Conservation (phyloP, 92 coral and sea anemone genomes). For the Epizoanthus illoricatus region DNA sequence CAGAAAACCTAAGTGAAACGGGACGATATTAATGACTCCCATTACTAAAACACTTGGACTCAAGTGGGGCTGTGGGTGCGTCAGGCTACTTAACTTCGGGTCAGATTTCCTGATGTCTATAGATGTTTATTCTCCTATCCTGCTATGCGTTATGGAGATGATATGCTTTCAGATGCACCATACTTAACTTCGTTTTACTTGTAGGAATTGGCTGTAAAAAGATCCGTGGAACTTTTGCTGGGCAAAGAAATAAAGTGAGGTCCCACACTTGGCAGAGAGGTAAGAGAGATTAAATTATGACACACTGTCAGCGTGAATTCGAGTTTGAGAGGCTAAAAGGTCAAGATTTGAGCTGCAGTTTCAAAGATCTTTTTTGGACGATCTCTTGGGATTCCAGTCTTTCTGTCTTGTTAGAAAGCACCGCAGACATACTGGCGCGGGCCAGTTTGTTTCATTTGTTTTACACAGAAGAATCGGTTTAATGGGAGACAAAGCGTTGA, state of each 20-base stretch:
- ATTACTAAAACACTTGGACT: conserved; percentile 13
- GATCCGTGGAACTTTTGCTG: too few relatives aligned
- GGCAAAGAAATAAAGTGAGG: too few relatives aligned
- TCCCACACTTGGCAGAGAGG: too few relatives aligned
- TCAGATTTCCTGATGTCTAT: not conserved
- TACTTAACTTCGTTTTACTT: too few relatives aligned
- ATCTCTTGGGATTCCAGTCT: conserved; percentile 8
- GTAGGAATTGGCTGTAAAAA: too few relatives aligned
- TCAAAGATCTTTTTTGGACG: too few relatives aligned
- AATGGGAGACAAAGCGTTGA: conserved; percentile 26
- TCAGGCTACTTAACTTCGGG: not conserved
- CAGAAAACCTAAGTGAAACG: too few relatives aligned
- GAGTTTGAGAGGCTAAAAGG: conserved; percentile 1
- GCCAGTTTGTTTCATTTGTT: conserved; percentile 27
- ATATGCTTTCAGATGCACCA: not conserved
- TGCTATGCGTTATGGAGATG: not conserved
- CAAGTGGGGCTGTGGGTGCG: conserved; percentile 4
- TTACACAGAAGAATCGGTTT: conserved; percentile 24
- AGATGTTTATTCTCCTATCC: not conserved
- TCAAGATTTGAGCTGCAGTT: not conserved
- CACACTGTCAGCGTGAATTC: not conserved
- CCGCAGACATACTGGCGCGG: conserved; percentile 42
- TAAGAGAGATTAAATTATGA: too few relatives aligned
- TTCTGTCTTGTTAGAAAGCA: not conserved
- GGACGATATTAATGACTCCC: not conserved